These are phyloP conservation scores for Marasmarcha lunaedactyla DNA, from an alignment of 2,888 invertebrate species.

Conservation along the genomic window DNA sequence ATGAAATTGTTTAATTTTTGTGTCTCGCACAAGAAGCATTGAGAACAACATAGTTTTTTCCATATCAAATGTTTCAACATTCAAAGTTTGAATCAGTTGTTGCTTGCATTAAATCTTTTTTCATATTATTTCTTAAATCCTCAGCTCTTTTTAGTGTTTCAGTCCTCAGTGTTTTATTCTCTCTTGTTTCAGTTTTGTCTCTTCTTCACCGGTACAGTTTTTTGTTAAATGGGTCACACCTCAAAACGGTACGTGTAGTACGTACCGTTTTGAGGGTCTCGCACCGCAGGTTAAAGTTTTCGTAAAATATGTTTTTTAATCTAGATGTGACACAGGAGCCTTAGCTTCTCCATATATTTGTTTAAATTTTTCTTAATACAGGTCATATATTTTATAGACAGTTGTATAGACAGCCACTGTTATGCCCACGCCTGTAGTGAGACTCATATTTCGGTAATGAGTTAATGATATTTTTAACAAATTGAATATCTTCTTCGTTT, in stretches of 20 bases:
- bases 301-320: too few species aligned
- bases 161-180: conserved; percentile 11
- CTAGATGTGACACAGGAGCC: too few species aligned
- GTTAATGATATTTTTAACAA: conserved; percentile 11
- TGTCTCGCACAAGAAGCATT: too few species aligned
- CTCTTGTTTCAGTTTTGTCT: conserved; percentile 6
- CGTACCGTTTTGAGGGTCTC: too few species aligned
- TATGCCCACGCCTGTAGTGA: conserved; percentile 12
- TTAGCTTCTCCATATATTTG: not conserved
- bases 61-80: conserved; percentile 14
- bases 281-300: too few species aligned
- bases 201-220: conserved; percentile 3
- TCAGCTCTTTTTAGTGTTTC: not conserved
- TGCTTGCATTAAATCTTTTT: not conserved
- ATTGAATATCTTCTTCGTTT: conserved; percentile 9
- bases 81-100: conserved; percentile 3
- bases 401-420: conserved; percentile 10
- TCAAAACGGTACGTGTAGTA: too few species aligned
- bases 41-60: conserved; percentile 14
- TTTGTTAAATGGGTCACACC: not conserved
- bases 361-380: not conserved
- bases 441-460: conserved; percentile 13
- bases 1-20: too few species aligned
- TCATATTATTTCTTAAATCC: not conserved
- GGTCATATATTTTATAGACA: not conserved